Evolutionary conservation across 2,113 vertebrate species (phyloP).

Genomic region (Microtus oregoni): DNA sequence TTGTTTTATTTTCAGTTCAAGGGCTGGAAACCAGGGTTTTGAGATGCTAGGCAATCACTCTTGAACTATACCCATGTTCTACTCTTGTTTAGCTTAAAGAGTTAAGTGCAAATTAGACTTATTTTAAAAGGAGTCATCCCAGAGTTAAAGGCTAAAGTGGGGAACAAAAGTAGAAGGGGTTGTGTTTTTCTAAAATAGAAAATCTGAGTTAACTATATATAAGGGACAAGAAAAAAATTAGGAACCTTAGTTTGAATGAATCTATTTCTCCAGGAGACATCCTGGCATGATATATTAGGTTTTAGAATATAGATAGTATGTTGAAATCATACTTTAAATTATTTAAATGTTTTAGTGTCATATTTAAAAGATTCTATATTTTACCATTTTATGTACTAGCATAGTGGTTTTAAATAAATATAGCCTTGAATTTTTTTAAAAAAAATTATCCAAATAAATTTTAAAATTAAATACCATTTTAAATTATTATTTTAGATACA

Average conservation of each 20-base stretch:
- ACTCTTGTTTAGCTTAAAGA: neutral
- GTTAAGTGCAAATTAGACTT: neutral
- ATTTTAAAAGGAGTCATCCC: neutral
- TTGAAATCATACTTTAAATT: conserved; percentile 24
- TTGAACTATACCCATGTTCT: neutral
- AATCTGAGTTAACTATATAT: neutral
- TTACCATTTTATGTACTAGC: neutral
- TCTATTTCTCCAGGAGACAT: neutral
- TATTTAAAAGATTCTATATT: neutral
- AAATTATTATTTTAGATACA: conserved; percentile 31
- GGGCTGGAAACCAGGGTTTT: neutral
- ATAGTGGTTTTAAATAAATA: conserved; percentile 29
- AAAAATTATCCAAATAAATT: neutral
- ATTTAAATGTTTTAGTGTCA: conserved; percentile 28
- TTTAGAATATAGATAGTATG: neutral
- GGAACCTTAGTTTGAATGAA: neutral
- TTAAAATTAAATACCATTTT: neutral
- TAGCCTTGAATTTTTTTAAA: conserved; percentile 1
- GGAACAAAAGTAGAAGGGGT: neutral
- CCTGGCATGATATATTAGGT: neutral
- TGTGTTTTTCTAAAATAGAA: neutral
- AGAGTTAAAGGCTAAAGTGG: neutral
- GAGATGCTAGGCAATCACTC: neutral
- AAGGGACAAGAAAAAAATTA: neutral
- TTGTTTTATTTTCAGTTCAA: neutral